These are phyloP conservation scores for Platalea minor DNA, from an alignment of 2,797 vertebrate species.

Conservation along the genomic window DNA sequence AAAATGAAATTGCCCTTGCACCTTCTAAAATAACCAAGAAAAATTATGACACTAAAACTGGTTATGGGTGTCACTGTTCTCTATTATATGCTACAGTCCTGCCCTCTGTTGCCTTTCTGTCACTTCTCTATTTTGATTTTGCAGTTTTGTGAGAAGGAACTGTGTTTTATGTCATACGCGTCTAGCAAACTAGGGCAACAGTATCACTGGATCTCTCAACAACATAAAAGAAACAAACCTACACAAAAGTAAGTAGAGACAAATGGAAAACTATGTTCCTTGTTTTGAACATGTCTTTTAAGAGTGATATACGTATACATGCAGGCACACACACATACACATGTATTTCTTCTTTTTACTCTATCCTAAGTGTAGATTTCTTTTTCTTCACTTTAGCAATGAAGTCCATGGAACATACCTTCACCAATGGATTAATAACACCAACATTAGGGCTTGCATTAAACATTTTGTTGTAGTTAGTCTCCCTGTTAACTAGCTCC, in stretches of 20 bases:
- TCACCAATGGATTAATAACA: slow-evolving; percentile 97
- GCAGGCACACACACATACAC: neutral
- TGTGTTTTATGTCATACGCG: neutral
- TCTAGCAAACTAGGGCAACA: neutral
- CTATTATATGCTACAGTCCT: neutral
- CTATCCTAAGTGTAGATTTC: neutral
- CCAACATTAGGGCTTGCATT: slow-evolving; percentile 96
- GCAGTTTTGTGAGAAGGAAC: neutral
- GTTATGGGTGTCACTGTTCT: neutral
- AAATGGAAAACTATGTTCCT: slow-evolving; percentile 21
- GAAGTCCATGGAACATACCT: slow-evolving; percentile 82
- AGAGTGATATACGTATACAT: neutral
- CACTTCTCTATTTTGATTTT: neutral
- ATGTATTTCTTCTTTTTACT: neutral
- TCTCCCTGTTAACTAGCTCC: slow-evolving; percentile 98
- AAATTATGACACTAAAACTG: neutral
- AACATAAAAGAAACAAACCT: slow-evolving; percentile 11
- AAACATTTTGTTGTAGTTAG: slow-evolving; percentile 99
- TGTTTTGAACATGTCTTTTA: neutral
- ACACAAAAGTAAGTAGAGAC: neutral
- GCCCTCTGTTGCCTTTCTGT: neutral
- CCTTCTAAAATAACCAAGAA: neutral
- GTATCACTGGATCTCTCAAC: neutral
- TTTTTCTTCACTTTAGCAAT: slow-evolving; percentile 50
- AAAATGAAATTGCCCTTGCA: neutral